These are phyloP conservation scores for Epinephelus coioides DNA, from an alignment of 2,797 vertebrate species.

Conservation along the genomic window DNA sequence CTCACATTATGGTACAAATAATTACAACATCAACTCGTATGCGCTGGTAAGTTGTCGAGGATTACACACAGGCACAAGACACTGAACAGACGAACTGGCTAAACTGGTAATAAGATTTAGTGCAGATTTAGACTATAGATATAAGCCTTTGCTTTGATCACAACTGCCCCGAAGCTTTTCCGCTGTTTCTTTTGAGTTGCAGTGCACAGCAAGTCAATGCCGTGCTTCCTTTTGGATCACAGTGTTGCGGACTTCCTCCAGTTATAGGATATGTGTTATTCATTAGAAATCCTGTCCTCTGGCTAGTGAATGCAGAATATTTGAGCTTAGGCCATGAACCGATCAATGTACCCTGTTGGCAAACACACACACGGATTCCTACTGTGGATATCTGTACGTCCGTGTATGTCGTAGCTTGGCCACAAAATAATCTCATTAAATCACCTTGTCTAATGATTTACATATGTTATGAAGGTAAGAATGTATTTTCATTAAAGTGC, in stretches of 20 bases:
- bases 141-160: constrained; percentile 68
- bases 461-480: constrained; percentile 17
- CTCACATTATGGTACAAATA: not conserved
- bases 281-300: constrained; percentile 74
- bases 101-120: constrained; percentile 48
- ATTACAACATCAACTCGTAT: not conserved
- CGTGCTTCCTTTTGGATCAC: constrained; percentile 70
- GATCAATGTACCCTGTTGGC: constrained; percentile 67
- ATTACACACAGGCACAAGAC: not conserved
- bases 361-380: constrained; percentile 52
- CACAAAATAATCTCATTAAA: constrained; percentile 36
- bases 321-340: constrained; percentile 53
- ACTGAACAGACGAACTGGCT: constrained; percentile 12
- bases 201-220: constrained; percentile 61
- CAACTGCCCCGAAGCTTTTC: constrained; percentile 66
- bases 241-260: constrained; percentile 70
- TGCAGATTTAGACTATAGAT: constrained; percentile 55
- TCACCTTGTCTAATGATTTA: constrained; percentile 27
- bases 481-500: not conserved
- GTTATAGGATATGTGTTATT: constrained; percentile 79
- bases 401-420: not conserved
- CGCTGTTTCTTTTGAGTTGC: constrained; percentile 61
- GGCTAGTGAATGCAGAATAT: constrained; percentile 71
- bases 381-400: constrained; percentile 16
- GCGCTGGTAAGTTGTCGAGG: constrained; percentile 2